Percentiles rank a stretch among this genome's conserved stretches.
Conservation (phyloP, 2,113 vertebrate genomes). For the Tychaedon coryphoeus region DNA sequence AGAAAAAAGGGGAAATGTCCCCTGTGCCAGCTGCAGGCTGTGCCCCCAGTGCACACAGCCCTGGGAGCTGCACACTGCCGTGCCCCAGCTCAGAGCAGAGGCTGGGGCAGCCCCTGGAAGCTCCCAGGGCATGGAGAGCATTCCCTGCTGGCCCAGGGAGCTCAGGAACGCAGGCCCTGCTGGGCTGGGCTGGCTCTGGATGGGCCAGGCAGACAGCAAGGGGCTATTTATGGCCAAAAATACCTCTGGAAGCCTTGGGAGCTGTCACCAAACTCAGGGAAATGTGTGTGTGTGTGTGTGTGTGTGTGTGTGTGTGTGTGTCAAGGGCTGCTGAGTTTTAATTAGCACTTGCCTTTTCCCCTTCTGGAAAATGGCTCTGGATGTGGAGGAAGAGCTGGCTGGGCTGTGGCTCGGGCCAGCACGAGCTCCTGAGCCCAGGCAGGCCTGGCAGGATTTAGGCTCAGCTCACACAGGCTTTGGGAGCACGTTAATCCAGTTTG, state of each 20-base stretch:
- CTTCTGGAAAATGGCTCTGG: neutral
- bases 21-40: neutral
- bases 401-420: neutral
- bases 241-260: neutral
- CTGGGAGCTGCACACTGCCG: neutral
- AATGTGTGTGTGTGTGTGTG: accelerated
- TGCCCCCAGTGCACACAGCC: neutral
- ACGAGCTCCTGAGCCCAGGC: neutral
- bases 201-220: neutral
- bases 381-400: neutral
- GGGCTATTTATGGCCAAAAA: neutral
- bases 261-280: neutral
- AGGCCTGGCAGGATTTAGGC: neutral
- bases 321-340: neutral
- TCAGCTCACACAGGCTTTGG: neutral
- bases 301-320: accelerated
- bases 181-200: neutral
- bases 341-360: neutral
- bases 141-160: accelerated
- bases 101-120: neutral
- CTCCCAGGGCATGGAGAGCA: accelerated
- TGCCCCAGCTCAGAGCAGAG: neutral
- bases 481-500: neutral
- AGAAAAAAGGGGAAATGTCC: neutral
- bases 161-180: neutral